Base-by-base conservation (phyloP, 2,113 vertebrate genomes). In the Pangasianodon hypophthalmus region DNA sequence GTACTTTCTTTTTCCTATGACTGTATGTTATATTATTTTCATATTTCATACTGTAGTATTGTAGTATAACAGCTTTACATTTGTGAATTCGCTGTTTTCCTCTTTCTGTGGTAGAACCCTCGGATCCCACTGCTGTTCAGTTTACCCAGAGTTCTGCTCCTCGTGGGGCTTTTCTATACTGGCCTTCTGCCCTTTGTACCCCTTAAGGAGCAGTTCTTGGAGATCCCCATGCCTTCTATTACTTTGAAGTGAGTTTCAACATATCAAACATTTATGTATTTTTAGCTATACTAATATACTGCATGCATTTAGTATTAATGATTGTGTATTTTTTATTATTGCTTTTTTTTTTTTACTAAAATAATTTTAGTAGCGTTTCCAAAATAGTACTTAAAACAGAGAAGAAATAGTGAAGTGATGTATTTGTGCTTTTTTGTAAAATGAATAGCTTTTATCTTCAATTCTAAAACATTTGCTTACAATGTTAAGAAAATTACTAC, bases 191-290 rank as follows among this genome's bases (percentile, higher is more conserved):
- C 98, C 0, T 99, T 99, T 85, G 94, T 98, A 88, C 98, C 98
- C 56, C 96, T 99, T 88, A 96, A 96, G 93, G 98, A 99, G 93
- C 97, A 98, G 88, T 99, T 99, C 92, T 95, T 99, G 92, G 98
- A 99, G 94, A 98, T 99, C 82, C 98, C 98, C 56, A 99, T 99
- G 98, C 98, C 98, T 87, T 99, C 98, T 37, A 98, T 99, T 90
- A 94, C 97, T 83, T 94, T 97, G 92, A 99, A 99, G 98, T 99
- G 95, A 96, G 97, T 54, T 37, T 37, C 37, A 81, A 60, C 50
- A 84, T 29, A 18, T 83, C 29, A 85, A 56, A 11, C 21, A 24
- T 58, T 41, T 83, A 19, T 83, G 32, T 83, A 83, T 32, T 83
- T 37, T 19, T 82, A 44, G 5, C 56, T 44, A 6, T 44, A 14